Percentiles rank a stretch among this genome's conserved stretches.
phyloP scores from a whole-genome alignment of 2,888 invertebrate species.

The Hypomecis punctinalis region DNA sequence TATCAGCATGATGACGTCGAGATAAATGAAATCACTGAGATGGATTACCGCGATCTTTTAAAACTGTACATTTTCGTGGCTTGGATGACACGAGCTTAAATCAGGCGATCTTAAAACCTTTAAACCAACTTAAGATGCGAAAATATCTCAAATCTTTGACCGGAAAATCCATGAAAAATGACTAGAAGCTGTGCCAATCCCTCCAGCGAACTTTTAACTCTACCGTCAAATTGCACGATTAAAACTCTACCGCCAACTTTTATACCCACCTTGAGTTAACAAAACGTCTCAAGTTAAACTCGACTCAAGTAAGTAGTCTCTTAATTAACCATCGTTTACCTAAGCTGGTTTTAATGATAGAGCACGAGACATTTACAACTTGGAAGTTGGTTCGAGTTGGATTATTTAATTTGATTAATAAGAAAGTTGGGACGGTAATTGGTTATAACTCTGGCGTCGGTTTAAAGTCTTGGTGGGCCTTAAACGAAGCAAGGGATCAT shows the following conservation, averaged over 20 bases:
- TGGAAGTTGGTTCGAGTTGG: constrained; percentile 42
- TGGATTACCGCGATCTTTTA: too few relatives aligned
- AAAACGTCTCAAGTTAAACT: constrained; percentile 45
- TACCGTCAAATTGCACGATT: constrained; percentile 23
- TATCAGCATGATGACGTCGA: too few relatives aligned
- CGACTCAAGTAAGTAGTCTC: constrained; percentile 45
- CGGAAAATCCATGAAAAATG: background rate
- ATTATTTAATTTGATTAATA: constrained; percentile 46
- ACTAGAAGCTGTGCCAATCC: background rate
- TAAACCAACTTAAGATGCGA: too few relatives aligned
- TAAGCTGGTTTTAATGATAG: constrained; percentile 50
- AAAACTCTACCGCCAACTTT: constrained; percentile 27
- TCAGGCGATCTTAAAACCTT: too few relatives aligned
- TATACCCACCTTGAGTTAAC: constrained; percentile 33
- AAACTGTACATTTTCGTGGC: too few relatives aligned
- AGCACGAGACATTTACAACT: constrained; percentile 49
- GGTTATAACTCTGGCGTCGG: constrained; percentile 16
- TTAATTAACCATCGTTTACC: constrained; percentile 54
- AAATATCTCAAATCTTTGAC: background rate
- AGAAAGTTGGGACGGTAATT: constrained; percentile 34
- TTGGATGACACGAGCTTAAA: too few relatives aligned
- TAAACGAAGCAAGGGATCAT: constrained; percentile 11
- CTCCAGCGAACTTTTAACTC: constrained; percentile 3
- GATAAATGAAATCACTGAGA: too few relatives aligned
- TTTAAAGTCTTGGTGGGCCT: constrained; percentile 6